Evolutionary conservation across 92 coral and sea anemone genomes (phyloP).

Genomic region (Nematostella vectensis): DNA sequence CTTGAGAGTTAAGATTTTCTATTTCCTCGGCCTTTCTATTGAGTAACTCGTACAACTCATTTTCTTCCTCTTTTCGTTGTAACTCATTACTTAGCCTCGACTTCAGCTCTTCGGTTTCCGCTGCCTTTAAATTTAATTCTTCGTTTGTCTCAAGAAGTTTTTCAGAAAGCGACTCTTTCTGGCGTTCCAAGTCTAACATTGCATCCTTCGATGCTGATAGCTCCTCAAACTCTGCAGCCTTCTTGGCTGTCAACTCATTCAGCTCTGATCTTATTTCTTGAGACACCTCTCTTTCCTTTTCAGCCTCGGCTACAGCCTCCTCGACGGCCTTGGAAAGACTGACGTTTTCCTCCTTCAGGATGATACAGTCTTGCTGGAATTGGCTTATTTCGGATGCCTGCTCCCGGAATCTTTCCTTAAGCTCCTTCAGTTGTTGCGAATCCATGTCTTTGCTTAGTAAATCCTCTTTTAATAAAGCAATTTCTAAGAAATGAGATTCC

Average conservation of each 20-base stretch:
- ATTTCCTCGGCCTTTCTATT: slow-evolving; percentile 10
- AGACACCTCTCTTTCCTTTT: slow-evolving; percentile 8
- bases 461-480: slow-evolving; percentile 11
- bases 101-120: slow-evolving; percentile 6
- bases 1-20: slow-evolving; percentile 26
- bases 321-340: slow-evolving; percentile 11
- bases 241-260: slow-evolving; percentile 22
- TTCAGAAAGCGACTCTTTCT: slow-evolving; percentile 4
- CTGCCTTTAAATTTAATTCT: neutral
- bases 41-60: slow-evolving; percentile 6
- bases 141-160: neutral
- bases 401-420: slow-evolving; percentile 28
- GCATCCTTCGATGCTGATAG: slow-evolving; percentile 19
- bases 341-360: slow-evolving; percentile 7
- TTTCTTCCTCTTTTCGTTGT: slow-evolving; percentile 11
- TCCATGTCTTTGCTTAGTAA: slow-evolving; percentile 15
- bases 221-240: slow-evolving; percentile 21
- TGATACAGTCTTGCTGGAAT: neutral
- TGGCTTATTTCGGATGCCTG: slow-evolving; percentile 23
- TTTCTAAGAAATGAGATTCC: neutral
- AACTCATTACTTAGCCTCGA: slow-evolving; percentile 8
- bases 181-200: slow-evolving; percentile 5
- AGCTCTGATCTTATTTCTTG: slow-evolving; percentile 28
- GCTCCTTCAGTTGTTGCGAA: slow-evolving; percentile 21
- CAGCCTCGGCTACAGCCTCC: slow-evolving; percentile 8